Percentiles rank a stretch among this genome's conserved stretches.
phyloP scores from a whole-genome alignment of 2,797 vertebrate species.

The Cyclopterus lumpus region DNA sequence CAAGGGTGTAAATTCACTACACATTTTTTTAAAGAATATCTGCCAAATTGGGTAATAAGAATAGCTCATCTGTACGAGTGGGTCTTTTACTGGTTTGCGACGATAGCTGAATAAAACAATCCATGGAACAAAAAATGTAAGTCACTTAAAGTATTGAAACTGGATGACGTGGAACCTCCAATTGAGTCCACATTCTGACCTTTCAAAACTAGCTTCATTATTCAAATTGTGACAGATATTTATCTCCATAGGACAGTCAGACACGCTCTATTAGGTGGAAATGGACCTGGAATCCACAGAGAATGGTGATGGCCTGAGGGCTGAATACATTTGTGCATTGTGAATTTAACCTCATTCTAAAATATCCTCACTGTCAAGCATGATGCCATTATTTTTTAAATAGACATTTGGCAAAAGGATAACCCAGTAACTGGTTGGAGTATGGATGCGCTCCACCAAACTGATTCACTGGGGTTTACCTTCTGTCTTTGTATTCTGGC shows the following conservation, averaged over 20 bases:
- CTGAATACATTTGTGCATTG: conserved; percentile 17
- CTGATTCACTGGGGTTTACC: background rate
- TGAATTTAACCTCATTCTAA: conserved; percentile 34
- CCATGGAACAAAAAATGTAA: background rate
- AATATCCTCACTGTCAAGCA: conserved; percentile 26
- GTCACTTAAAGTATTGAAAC: background rate
- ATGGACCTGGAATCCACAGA: conserved; percentile 24
- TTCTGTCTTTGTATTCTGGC: background rate
- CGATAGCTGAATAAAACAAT: conserved; percentile 8
- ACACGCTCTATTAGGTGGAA: background rate
- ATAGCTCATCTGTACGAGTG: background rate
- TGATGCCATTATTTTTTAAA: conserved; percentile 28
- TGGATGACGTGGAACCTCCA: background rate
- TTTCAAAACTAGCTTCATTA: conserved; percentile 3
- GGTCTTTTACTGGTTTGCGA: background rate
- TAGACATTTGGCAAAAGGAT: conserved; percentile 9
- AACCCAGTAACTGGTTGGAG: conserved; percentile 2
- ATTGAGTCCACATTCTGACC: background rate
- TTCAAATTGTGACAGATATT: conserved; percentile 21
- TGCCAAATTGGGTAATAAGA: conserved; percentile 29
- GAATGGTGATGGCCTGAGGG: conserved; percentile 7
- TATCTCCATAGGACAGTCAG: conserved; percentile 4
- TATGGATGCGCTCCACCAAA: background rate
- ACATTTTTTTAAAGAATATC: conserved; percentile 13
- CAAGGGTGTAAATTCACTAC: conserved; percentile 27